Evolutionary conservation across 2,797 vertebrate genomes (phyloP), one percentile per base, ranked within the genome.

Genomic region (Pseudotriccus pelzelni): DNA sequence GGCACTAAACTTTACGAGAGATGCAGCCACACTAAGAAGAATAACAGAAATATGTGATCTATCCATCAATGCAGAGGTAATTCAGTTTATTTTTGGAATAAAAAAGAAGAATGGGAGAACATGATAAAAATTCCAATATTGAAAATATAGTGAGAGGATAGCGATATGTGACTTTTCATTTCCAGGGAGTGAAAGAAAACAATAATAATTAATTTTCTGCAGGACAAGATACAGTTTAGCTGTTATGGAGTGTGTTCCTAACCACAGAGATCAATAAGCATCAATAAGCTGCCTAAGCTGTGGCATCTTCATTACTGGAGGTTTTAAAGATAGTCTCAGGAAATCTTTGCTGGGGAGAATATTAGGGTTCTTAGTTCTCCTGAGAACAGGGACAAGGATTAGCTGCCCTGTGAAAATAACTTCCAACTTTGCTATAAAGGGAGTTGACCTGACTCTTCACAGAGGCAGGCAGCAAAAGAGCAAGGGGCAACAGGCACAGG

Each of bases 1-100:
- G 90, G 96, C 85, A 62, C 36, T 84, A 88, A 92, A 86, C 76
- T 75, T 94, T 39, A 87, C 5, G 4, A 89, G 59, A 93, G n/a
- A 85, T 58, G 50, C 73, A 95, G 69, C 36, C 76, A 89, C 58
- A 66, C 50, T 62, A 69, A 78, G 81, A 94, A 88, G 81, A 87
- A 82, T 43, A 91, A 85, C 37, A 88, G 20, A 55, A 81, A 88
- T 74, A 53, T 93, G 58, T 87, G 69, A 81, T 86, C 55, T 78
- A 84, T 93, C 62, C 50, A 55, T 88, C 87, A 94, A 41, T 30
- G 32, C 46, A 86, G 62, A 72, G 49, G 17, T 28, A 83, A 94
- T 81, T 86, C 69, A 32, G n/a, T 92, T 90, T 95, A 68, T 77
- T 87, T 96, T 93, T 53, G 7, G 34, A 93, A 93, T 90, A 68